A percentile compares a stretch with the other conserved stretches of the same genome.
These are phyloP conservation scores for Drosophila virilis DNA, from an alignment of 1,140 invertebrate species.

Conservation along the genomic window DNA sequence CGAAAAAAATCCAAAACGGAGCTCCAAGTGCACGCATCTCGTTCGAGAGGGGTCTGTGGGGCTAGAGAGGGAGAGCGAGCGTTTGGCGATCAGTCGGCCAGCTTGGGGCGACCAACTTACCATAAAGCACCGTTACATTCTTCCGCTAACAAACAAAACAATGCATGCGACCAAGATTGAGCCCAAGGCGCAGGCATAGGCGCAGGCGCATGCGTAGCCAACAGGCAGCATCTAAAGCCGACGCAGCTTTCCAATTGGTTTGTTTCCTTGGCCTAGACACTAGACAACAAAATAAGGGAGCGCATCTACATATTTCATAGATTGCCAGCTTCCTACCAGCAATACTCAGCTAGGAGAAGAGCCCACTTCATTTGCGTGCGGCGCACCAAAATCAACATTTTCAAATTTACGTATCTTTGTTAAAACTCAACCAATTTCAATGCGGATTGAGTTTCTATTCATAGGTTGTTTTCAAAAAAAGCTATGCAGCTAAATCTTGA, in stretches of 20 bases:
- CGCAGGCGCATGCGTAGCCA: constrained; percentile 65
- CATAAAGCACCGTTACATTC: constrained; percentile 81
- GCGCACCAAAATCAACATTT: too few relatives aligned
- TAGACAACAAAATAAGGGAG: constrained; percentile 21
- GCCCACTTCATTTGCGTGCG: not conserved
- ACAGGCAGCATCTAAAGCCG: constrained; percentile 21
- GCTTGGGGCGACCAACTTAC: constrained; percentile 69
- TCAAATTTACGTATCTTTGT: too few relatives aligned
- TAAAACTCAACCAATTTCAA: too few relatives aligned
- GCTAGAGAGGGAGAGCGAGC: not conserved
- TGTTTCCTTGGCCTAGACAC: constrained; percentile 44
- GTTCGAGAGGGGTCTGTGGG: not conserved
- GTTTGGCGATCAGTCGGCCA: constrained; percentile 33
- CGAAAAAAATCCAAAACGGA: constrained; percentile 54
- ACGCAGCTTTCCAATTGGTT: constrained; percentile 52
- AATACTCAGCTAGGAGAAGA: not conserved
- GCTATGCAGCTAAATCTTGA: too few relatives aligned
- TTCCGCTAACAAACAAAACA: constrained; percentile 76
- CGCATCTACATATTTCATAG: constrained; percentile 16
- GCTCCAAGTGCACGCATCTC: constrained; percentile 49
- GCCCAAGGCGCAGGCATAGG: constrained; percentile 15
- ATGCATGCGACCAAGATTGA: constrained; percentile 60
- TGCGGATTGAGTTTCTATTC: too few relatives aligned
- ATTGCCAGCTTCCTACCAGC: not conserved
- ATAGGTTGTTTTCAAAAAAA: too few relatives aligned